Evolutionary conservation across 1,140 invertebrate species (phyloP).

Genomic region (Zaprionus ornatus): DNA sequence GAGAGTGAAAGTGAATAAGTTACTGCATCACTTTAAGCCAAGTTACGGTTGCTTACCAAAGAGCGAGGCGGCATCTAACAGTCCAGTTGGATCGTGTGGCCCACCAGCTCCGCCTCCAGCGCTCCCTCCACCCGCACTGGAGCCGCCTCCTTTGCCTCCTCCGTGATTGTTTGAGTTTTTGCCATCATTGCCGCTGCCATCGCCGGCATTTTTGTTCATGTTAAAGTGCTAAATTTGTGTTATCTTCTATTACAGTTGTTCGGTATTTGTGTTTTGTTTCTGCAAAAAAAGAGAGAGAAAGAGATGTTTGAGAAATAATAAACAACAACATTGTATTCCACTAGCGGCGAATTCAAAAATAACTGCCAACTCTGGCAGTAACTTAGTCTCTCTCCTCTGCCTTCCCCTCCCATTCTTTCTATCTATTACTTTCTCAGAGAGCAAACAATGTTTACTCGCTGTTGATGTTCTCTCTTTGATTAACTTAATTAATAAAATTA

Average conservation of each 20-base stretch:
- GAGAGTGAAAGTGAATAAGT: not conserved
- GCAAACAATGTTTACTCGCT: not conserved
- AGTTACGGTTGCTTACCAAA: conserved; percentile 85
- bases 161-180: conserved; percentile 73
- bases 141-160: conserved; percentile 56
- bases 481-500: not conserved
- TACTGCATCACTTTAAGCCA: not conserved
- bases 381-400: not conserved
- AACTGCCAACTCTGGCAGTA: not conserved
- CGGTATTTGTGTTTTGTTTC: conserved; percentile 22
- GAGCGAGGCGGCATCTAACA: conserved; percentile 88
- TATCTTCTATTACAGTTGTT: conserved; percentile 11
- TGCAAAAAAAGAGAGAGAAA: conserved; percentile 29
- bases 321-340: not conserved
- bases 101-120: conserved; percentile 50
- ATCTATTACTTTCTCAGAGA: not conserved
- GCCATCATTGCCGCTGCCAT: conserved; percentile 78
- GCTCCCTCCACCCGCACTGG: conserved; percentile 60
- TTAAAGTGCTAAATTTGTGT: conserved; percentile 56
- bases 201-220: conserved; percentile 83
- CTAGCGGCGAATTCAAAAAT: not conserved
- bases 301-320: not conserved
- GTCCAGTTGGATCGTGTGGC: conserved; percentile 84
- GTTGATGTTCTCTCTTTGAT: not conserved
- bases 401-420: not conserved